Percentiles rank a stretch among this genome's conserved stretches.
Evolutionary conservation across 2,888 invertebrate species (phyloP).

Genomic region (Aquatica leii): DNA sequence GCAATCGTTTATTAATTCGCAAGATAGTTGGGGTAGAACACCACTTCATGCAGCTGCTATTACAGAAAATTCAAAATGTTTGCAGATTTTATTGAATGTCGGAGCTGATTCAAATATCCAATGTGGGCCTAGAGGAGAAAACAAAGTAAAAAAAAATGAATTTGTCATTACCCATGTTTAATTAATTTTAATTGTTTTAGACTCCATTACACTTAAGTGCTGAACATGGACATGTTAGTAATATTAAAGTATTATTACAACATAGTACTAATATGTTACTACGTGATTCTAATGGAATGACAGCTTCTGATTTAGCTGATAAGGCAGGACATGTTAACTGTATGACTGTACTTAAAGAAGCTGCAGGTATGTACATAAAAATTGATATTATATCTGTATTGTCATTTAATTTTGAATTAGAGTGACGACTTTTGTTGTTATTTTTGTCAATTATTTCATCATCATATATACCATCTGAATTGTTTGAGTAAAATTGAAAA

Average conservation of each 20-base stretch:
- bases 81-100: slow-evolving; percentile 74
- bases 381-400: too few species aligned
- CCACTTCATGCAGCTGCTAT: slow-evolving; percentile 86
- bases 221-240: slow-evolving; percentile 79
- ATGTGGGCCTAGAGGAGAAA: slow-evolving; percentile 73
- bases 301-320: slow-evolving; percentile 76
- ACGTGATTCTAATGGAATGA: slow-evolving; percentile 73
- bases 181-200: slow-evolving; percentile 58
- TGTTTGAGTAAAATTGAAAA: too few species aligned
- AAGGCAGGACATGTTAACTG: slow-evolving; percentile 73
- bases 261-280: slow-evolving; percentile 72
- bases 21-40: slow-evolving; percentile 78
- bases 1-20: slow-evolving; percentile 69
- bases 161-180: background rate
- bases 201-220: slow-evolving; percentile 84
- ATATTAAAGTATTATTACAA: slow-evolving; percentile 71
- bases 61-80: slow-evolving; percentile 77
- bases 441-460: too few species aligned
- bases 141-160: slow-evolving; percentile 64
- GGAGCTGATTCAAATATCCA: slow-evolving; percentile 76
- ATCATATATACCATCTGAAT: too few species aligned
- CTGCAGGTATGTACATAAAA: slow-evolving; percentile 72
- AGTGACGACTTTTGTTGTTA: too few species aligned
- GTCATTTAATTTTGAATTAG: too few species aligned
- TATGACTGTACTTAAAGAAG: slow-evolving; percentile 69